Evolutionary conservation across 2,113 vertebrate genomes (phyloP).

Genomic region (Miniopterus natalensis): DNA sequence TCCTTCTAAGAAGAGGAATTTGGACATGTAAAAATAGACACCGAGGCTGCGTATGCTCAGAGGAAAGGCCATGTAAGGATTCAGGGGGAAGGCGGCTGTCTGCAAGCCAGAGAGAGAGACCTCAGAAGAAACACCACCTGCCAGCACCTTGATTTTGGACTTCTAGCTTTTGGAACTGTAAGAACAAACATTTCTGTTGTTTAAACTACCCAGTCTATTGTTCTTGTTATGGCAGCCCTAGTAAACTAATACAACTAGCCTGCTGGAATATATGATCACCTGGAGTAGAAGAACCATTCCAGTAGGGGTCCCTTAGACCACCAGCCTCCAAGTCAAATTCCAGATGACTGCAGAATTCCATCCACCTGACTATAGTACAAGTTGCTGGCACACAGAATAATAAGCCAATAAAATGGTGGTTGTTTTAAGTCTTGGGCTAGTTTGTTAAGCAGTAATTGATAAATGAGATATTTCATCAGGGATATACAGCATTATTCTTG

Average conservation of each 20-base stretch:
- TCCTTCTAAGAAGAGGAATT: neutral
- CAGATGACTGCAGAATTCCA: neutral
- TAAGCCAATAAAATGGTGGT: neutral
- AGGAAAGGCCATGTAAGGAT: neutral
- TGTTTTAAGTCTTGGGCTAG: neutral
- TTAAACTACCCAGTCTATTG: neutral
- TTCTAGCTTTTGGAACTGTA: neutral
- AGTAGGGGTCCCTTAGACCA: neutral
- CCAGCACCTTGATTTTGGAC: neutral
- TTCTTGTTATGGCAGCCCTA: neutral
- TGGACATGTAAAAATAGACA: neutral
- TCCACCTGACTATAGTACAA: neutral
- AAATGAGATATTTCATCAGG: neutral
- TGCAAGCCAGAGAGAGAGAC: neutral
- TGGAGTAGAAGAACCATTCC: neutral
- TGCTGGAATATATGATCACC: neutral
- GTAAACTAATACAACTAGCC: neutral
- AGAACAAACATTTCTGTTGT: neutral
- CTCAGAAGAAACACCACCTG: neutral
- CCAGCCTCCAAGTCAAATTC: neutral
- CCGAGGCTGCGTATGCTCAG: neutral
- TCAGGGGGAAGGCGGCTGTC: neutral
- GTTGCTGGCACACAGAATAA: neutral
- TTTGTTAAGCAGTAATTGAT: neutral
- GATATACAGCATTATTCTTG: neutral